Base-by-base conservation (phyloP, 2,888 invertebrate species). In the Melieria crassipennis region DNA sequence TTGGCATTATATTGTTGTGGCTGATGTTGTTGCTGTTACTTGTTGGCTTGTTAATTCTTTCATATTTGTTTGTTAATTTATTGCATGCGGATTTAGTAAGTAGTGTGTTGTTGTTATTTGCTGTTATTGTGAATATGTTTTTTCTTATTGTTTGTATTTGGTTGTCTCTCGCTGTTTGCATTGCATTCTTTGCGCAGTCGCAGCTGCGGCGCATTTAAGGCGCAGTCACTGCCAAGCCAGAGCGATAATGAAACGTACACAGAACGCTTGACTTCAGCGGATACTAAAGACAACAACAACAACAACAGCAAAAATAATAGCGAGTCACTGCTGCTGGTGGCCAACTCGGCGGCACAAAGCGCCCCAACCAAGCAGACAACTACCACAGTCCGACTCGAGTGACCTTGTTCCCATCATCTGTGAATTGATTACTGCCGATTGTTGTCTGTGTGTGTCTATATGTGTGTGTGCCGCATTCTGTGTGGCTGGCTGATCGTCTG, bases 341-440 rank as follows among this genome's bases (percentile, higher is more conserved):
- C 30, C 30, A 13, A 52, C 11, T 52, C 9, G 52, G 5, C 52
- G 5, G 13, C 52, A 4, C 13, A 1, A 52, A 13, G 11, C 52
- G 9, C 9, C 50, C 50, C 50, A 50, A 50, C 9, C 11, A 7
- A 50, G 50, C 50, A 10, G 30, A 3, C 30, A 30, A 30, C 30
- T 2, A 50, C n/a, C 10, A n/a, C 52, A 52, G 7, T 13, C 10
- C 52, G 13, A 13, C 52, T 52, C 7, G 52, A 11, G 5, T 52
- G 52, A 52, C 52, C 52, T 52, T 52, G 52, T 52, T 52, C 52
- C 52, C 52, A 52, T 52, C 52, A 7, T 52, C 9, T 52, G 52
- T 13, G 52, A 52, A 52, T 52, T 52, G 13, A 52, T 52, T 52
- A 7, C 30, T 30, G 2, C 30, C 30, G 30, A 2, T 30, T 30